These are phyloP conservation scores for Drosophila vallismaia DNA, from an alignment of 2,888 invertebrate species.

Conservation along the genomic window DNA sequence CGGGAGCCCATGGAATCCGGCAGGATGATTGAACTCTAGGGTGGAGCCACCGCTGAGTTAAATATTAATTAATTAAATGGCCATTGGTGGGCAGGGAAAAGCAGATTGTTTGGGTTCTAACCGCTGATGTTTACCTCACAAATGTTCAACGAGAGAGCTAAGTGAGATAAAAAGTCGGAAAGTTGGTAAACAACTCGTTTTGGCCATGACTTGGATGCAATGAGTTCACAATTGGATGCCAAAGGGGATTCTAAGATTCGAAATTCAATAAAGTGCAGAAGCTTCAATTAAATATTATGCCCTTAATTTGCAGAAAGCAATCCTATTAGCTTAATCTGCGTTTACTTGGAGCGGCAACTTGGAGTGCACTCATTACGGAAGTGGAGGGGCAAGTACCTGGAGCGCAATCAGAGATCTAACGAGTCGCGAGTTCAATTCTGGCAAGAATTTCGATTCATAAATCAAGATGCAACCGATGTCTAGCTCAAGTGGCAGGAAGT, in stretches of 20 bases:
- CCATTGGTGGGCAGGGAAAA: conserved; percentile 9
- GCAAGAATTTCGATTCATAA: conserved; percentile 24
- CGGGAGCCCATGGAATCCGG: conserved; percentile 5
- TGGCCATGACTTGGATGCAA: conserved; percentile 60
- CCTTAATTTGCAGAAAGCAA: not conserved
- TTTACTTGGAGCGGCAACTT: conserved; percentile 3
- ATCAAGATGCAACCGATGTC: conserved; percentile 46
- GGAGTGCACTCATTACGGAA: conserved; percentile 52
- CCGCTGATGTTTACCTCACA: conserved; percentile 46
- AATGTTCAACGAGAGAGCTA: conserved; percentile 46
- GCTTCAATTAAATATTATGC: not conserved
- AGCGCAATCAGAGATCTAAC: conserved; percentile 13
- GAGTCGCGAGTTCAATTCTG: conserved; percentile 13
- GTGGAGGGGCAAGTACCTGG: conserved; percentile 35
- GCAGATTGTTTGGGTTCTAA: too few relatives aligned
- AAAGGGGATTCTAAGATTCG: not conserved
- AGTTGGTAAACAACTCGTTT: conserved; percentile 11
- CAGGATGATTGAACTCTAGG: not conserved
- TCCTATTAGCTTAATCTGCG: not conserved
- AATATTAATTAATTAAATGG: conserved; percentile 54
- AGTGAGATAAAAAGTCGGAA: not conserved
- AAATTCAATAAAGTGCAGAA: not conserved
- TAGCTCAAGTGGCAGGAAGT: conserved; percentile 47
- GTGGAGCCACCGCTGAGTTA: conserved; percentile 35
- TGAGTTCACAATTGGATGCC: conserved; percentile 33